These are phyloP conservation scores for Blomia tropicalis DNA, from an alignment of 2,888 invertebrate species.

Conservation along the genomic window DNA sequence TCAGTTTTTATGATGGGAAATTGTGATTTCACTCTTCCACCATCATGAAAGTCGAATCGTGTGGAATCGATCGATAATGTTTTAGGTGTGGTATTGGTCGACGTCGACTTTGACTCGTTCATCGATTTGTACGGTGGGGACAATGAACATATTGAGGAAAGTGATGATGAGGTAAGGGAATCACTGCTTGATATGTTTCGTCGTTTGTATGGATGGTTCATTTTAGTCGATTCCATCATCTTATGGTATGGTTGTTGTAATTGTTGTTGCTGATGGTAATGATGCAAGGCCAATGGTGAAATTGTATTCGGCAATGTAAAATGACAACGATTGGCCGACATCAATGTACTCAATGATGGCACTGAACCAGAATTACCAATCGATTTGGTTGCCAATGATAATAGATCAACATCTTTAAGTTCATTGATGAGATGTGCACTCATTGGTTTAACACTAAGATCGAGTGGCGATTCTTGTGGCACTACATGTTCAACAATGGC, in stretches of 20 bases:
- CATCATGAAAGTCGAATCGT: neutral
- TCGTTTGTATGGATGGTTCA: neutral
- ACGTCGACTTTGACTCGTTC: neutral
- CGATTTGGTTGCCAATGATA: neutral
- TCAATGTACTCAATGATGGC: conserved; percentile 13
- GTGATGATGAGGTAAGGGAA: neutral
- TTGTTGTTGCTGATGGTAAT: neutral
- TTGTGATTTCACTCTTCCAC: neutral
- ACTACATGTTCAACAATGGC: conserved; percentile 38
- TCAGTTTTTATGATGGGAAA: too few species aligned
- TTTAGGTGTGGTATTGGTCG: neutral
- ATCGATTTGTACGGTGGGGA: neutral
- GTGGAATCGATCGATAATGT: neutral
- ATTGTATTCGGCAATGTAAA: conserved; percentile 16
- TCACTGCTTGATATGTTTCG: neutral
- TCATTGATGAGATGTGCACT: conserved; percentile 12
- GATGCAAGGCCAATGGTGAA: neutral
- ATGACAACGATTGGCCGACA: conserved; percentile 3
- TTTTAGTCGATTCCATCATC: too few species aligned
- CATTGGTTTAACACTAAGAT: conserved; percentile 53
- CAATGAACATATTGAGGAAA: neutral
- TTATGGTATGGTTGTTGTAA: neutral
- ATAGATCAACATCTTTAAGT: neutral
- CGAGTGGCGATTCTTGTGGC: conserved; percentile 66
- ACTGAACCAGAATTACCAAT: neutral